Conservation (phyloP, 2,113 vertebrate genomes). For the Piaya cayana region DNA sequence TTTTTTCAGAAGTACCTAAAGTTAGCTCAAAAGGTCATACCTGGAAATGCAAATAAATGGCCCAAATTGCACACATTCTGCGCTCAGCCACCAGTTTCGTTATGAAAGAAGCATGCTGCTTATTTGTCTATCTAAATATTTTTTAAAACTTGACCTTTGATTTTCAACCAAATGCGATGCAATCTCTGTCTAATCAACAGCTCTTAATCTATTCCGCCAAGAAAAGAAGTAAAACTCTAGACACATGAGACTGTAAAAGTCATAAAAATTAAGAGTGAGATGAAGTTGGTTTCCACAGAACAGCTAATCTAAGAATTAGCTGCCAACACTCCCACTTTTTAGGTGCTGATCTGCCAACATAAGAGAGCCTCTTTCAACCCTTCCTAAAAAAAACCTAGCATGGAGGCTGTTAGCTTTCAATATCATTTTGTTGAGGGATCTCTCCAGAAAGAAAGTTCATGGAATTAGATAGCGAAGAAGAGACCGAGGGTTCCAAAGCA, state of each 20-base stretch:
- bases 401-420: neutral
- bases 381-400: neutral
- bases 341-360: neutral
- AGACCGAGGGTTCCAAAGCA: neutral
- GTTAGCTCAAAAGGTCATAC: slow-evolving; percentile 26
- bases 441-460: neutral
- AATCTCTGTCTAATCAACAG: neutral
- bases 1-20: slow-evolving; percentile 42
- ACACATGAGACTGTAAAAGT: neutral
- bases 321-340: neutral
- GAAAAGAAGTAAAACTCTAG: neutral
- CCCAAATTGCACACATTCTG: neutral
- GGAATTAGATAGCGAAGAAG: neutral
- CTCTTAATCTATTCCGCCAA: neutral
- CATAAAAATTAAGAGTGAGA: neutral
- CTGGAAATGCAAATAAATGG: neutral
- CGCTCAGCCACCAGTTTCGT: neutral
- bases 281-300: neutral
- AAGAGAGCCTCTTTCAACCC: neutral
- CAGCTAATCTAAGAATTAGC: neutral
- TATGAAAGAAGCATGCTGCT: neutral
- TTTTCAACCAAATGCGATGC: neutral
- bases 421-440: neutral
- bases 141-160: neutral
- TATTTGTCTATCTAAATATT: neutral